Evolutionary conservation across 1,140 invertebrate species (phyloP).

Genomic region (Schlechtendalia chinensis): DNA sequence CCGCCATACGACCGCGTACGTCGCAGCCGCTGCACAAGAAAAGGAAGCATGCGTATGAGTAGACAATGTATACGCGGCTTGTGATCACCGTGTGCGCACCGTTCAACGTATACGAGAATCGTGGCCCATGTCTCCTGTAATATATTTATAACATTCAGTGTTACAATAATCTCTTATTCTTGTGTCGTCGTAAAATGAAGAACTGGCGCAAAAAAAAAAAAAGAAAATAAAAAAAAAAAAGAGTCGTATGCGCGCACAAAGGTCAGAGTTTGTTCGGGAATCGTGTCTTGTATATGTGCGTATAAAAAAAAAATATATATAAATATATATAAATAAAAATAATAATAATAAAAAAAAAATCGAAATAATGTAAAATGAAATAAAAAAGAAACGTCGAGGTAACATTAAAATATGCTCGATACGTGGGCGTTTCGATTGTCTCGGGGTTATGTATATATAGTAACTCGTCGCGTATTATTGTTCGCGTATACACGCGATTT

Average conservation of each 20-base stretch:
- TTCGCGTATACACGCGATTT: neutral
- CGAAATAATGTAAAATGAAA: neutral
- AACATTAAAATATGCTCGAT: slow-evolving; percentile 35
- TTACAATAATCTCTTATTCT: slow-evolving; percentile 46
- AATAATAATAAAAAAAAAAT: neutral
- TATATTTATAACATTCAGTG: slow-evolving; percentile 44
- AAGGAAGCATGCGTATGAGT: neutral
- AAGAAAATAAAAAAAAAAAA: neutral
- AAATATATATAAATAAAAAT: slow-evolving; percentile 1
- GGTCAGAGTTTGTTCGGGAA: slow-evolving; percentile 27
- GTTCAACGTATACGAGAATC: slow-evolving; percentile 2
- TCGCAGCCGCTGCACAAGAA: neutral
- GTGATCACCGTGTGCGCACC: neutral
- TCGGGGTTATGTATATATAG: neutral
- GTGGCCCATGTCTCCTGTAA: slow-evolving; percentile 30
- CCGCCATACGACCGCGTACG: neutral
- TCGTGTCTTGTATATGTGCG: slow-evolving; percentile 20
- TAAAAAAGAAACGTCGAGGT: neutral
- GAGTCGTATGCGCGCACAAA: neutral
- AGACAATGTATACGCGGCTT: neutral
- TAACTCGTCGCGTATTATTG: neutral
- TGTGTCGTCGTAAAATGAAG: slow-evolving; percentile 43
- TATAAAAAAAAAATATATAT: neutral
- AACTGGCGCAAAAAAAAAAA: slow-evolving; percentile 16
- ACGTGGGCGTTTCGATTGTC: slow-evolving; percentile 40